phyloP scores from a whole-genome alignment of 2,888 invertebrate species.

The Athrips mouffetella region DNA sequence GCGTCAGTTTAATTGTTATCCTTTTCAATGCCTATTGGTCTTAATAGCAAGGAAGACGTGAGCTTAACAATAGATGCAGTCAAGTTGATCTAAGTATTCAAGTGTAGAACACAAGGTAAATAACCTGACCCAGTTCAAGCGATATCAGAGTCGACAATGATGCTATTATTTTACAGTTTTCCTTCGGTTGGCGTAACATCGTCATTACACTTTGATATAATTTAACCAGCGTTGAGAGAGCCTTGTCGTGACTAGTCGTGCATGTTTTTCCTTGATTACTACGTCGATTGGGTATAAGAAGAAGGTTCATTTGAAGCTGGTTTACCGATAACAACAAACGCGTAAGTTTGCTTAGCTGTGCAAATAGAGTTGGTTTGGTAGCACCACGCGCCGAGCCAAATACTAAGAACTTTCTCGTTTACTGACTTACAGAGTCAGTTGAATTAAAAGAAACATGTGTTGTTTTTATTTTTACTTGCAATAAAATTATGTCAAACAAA shows the following conservation, averaged over 20 bases:
- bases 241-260: conserved; percentile 30
- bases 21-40: no score
- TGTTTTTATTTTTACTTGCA: no score
- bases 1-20: background rate
- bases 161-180: conserved; percentile 53
- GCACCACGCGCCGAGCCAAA: conserved; percentile 56
- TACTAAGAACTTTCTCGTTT: conserved; percentile 68
- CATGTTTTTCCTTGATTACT: conserved; percentile 29
- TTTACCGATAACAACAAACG: conserved; percentile 56
- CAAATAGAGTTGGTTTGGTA: conserved; percentile 66
- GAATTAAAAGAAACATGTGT: no score
- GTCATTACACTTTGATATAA: conserved; percentile 57
- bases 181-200: conserved; percentile 46
- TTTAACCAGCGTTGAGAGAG: conserved; percentile 41
- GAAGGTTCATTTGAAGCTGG: conserved; percentile 35
- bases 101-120: conserved; percentile 49
- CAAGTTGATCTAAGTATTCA: conserved; percentile 31
- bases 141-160: conserved; percentile 43
- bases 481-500: conserved; percentile 48
- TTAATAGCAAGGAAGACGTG: no score
- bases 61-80: conserved; percentile 32
- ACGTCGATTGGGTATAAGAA: conserved; percentile 22
- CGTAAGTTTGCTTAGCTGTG: conserved; percentile 71
- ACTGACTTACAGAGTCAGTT: no score
- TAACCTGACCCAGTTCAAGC: conserved; percentile 50